These are phyloP conservation scores for Eristalis tenax DNA, from an alignment of 2,888 invertebrate species.

Conservation along the genomic window DNA sequence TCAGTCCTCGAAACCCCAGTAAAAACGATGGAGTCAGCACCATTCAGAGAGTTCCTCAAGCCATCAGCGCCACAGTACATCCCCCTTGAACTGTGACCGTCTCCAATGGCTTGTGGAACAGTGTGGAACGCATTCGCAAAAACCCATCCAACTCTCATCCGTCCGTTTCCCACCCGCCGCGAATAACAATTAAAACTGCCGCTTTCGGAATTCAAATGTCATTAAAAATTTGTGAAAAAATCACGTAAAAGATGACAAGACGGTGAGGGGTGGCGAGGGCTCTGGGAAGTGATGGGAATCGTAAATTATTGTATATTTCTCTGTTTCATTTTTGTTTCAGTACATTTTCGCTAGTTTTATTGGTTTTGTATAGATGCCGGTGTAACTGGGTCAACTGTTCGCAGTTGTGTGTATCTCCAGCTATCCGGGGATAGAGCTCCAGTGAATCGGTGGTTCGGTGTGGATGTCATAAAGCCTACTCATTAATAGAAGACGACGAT, in stretches of 20 bases:
- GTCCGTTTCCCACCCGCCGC: too few species aligned
- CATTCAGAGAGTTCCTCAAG: too few species aligned
- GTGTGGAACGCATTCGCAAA: background rate
- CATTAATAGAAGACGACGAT: background rate
- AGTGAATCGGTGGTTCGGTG: background rate
- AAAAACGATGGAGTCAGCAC: too few species aligned
- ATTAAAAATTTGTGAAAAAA: background rate
- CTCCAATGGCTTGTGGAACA: background rate
- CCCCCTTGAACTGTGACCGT: background rate
- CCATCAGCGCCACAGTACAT: background rate
- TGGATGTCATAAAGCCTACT: background rate
- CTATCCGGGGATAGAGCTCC: background rate
- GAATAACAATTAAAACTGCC: background rate
- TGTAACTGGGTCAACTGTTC: slow-evolving; percentile 14
- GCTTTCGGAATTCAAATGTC: background rate
- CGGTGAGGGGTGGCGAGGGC: background rate
- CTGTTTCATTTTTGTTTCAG: background rate
- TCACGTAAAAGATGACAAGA: background rate
- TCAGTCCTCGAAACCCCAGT: too few species aligned
- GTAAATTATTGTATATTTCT: background rate
- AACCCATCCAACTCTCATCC: background rate
- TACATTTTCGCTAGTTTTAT: slow-evolving; percentile 9
- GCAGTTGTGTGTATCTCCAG: background rate
- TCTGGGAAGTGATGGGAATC: background rate
- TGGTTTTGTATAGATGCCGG: background rate